phyloP scores from a whole-genome alignment of 2,113 vertebrate genomes.

The Stegastes partitus region DNA sequence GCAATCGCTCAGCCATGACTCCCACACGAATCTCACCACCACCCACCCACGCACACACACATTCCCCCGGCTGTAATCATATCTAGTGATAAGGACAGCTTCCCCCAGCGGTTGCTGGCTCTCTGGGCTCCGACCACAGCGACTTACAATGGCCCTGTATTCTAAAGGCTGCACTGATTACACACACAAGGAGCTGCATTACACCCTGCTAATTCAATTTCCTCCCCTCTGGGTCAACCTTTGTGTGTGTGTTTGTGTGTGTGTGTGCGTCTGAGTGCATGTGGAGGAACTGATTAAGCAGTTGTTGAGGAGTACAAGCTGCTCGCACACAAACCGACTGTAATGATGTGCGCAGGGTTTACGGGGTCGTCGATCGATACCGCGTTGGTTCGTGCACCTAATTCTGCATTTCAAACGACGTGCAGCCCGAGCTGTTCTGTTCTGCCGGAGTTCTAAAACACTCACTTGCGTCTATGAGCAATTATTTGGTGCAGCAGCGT shows the following conservation, averaged over 20 bases:
- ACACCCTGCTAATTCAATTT: slow-evolving; percentile 81
- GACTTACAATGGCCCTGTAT: slow-evolving; percentile 75
- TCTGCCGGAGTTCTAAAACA: neutral
- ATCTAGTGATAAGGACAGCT: slow-evolving; percentile 76
- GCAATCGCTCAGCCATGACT: slow-evolving; percentile 63
- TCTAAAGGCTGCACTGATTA: slow-evolving; percentile 77
- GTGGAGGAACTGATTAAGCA: slow-evolving; percentile 57
- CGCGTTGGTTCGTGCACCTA: neutral
- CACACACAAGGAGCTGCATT: slow-evolving; percentile 81
- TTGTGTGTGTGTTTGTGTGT: slow-evolving; percentile 48
- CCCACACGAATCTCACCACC: slow-evolving; percentile 61
- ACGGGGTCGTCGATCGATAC: too few relatives aligned
- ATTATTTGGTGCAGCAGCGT: neutral
- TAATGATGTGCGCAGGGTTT: neutral
- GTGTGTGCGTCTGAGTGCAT: slow-evolving; percentile 35
- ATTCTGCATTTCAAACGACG: too few relatives aligned
- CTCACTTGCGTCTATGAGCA: slow-evolving; percentile 4
- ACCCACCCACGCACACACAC: slow-evolving; percentile 47
- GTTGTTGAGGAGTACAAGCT: slow-evolving; percentile 51
- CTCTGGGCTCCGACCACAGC: slow-evolving; percentile 52
- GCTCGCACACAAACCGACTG: slow-evolving; percentile 25
- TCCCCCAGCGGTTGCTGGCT: slow-evolving; percentile 65
- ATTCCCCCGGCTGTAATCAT: slow-evolving; percentile 73
- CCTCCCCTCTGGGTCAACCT: slow-evolving; percentile 67
- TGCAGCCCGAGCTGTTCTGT: neutral